Conservation (phyloP, 1,140 invertebrate species). For the Oedothorax gibbosus region DNA sequence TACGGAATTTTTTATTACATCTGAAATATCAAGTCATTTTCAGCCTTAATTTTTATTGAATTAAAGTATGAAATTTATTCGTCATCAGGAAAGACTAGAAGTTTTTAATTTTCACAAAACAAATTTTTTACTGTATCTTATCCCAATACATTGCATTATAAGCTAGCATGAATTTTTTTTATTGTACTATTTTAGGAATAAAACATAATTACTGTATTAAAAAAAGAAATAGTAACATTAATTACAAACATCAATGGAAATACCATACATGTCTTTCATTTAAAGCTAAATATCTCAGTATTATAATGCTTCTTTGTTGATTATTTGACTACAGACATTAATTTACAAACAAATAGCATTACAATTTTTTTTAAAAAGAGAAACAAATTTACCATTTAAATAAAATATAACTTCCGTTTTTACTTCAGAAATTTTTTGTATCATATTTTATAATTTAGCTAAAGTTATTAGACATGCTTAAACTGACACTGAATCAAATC, state of each 20-base stretch:
- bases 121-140: neutral
- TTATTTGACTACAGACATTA: too few relatives aligned
- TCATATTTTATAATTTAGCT: neutral
- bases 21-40: too few relatives aligned
- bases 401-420: neutral
- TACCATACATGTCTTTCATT: too few relatives aligned
- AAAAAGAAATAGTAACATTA: too few relatives aligned
- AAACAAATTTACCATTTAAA: neutral
- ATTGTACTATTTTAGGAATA: neutral
- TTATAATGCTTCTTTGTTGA: too few relatives aligned
- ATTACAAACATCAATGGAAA: too few relatives aligned
- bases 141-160: neutral
- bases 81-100: neutral
- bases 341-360: too few relatives aligned
- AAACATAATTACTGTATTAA: too few relatives aligned
- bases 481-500: neutral
- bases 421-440: neutral
- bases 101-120: neutral
- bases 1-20: conserved; percentile 86
- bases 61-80: neutral
- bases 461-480: neutral
- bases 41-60: conserved; percentile 47
- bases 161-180: too few relatives aligned
- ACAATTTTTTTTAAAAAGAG: neutral
- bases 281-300: too few relatives aligned